Evolutionary conservation across 2,797 vertebrate genomes (phyloP).

Genomic region (Gouania willdenowi): DNA sequence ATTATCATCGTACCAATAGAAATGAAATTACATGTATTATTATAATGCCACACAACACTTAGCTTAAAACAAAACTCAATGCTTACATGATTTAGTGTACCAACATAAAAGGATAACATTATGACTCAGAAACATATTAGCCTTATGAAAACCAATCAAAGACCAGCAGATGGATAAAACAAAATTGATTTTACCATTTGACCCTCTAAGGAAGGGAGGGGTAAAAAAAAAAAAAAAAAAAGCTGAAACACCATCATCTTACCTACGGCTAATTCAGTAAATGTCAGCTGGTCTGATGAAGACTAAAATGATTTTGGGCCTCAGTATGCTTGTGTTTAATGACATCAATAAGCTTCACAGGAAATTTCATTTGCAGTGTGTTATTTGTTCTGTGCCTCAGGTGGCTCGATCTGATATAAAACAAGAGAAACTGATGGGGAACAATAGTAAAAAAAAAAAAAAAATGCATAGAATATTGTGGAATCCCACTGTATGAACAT

Average conservation of each 20-base stretch:
- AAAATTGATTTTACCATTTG: conserved; percentile 76
- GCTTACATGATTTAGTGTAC: conserved; percentile 58
- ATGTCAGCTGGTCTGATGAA: conserved; percentile 81
- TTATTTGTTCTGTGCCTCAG: conserved; percentile 80
- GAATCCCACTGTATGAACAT: conserved; percentile 12
- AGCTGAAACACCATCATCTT: conserved; percentile 10
- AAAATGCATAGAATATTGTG: too few relatives aligned
- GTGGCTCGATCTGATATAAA: conserved; percentile 62
- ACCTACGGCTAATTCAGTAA: conserved; percentile 78
- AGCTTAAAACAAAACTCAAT: conserved; percentile 53
- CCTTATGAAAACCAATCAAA: conserved; percentile 59
- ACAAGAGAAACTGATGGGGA: conserved; percentile 30
- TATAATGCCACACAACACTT: too few relatives aligned
- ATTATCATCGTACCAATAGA: too few relatives aligned
- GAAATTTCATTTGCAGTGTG: conserved; percentile 80
- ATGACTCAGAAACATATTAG: conserved; percentile 47
- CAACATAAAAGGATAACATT: conserved; percentile 39
- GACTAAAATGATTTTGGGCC: conserved; percentile 79
- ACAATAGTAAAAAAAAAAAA: conserved; percentile 14
- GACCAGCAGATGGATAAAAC: conserved; percentile 70
- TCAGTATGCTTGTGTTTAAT: conserved; percentile 83
- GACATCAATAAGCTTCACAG: conserved; percentile 82
- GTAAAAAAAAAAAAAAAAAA: conserved; percentile 55
- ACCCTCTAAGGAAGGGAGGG: conserved; percentile 51
- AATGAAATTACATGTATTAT: too few relatives aligned